Evolutionary conservation across 1,140 invertebrate species (phyloP), one percentile per base, ranked within the genome.

Genomic region (Saccostrea glomerata): DNA sequence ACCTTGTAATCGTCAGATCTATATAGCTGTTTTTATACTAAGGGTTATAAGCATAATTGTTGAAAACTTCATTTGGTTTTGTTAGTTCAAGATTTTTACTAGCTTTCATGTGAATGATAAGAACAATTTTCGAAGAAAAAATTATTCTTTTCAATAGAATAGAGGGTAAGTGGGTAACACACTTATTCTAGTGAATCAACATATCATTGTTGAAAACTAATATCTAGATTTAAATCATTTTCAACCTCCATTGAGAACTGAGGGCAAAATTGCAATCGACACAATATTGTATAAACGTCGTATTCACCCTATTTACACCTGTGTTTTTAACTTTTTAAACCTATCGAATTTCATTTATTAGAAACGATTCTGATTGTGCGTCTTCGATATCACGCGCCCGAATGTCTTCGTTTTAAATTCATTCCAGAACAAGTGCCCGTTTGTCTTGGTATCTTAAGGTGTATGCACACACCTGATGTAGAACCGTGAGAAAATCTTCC

Each of bases 331-430:
- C 70, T 77, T 77, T 77, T 77, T 77, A 77, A 77, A 77, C 70
- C 70, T 77, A 77, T 84, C 82, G 40, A 84, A 84, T 84, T 55
- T 56, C 54, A 84, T 84, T 84, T 55, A 84, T 55, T 84, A n/a
- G 40, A 84, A 84, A 84, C 82, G 82, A 54, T 54, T 84, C 54
- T 55, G 70, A 77, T 25, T 77, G 47, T 47, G 70, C n/a, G 82
- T 54, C n/a, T 54, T 84, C 15, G 47, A 84, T 84, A 54, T 84
- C 40, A 23, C 40, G 36, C 70, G 25, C 70, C 12, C 70, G 70
- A 77, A 77, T 15, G 70, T 77, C 30, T 77, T 36, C 70, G 70
- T 77, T 36, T 30, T 25, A 77, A 77, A 77, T 9, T 36, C 70
- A 36, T 30, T 36, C 25, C 70, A 77, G 70, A 77, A 77, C 70